Conservation (phyloP, 2,797 vertebrate genomes). For the Enteromius trimaculatus region DNA sequence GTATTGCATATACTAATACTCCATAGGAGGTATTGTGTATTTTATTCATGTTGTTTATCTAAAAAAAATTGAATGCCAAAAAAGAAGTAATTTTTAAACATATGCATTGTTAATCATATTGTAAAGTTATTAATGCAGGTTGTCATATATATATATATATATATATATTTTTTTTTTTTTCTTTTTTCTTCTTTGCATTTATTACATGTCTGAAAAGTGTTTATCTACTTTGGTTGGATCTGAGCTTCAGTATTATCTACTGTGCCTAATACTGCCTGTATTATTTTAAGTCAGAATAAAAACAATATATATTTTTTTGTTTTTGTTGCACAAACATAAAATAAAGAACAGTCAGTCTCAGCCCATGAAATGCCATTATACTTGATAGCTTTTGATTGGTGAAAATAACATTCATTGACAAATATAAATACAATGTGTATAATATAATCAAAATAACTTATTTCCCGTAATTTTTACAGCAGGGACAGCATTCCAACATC, state of each 20-base stretch:
- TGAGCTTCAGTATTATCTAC: not conserved
- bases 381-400: not conserved
- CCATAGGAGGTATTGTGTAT: not conserved
- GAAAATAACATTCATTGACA: not conserved
- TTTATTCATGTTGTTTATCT: not conserved
- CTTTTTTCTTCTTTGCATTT: not conserved
- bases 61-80: not conserved
- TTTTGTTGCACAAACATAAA: not conserved
- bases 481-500: constrained; percentile 30
- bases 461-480: not conserved
- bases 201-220: not conserved
- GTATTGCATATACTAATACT: not conserved
- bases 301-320: not conserved
- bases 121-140: not conserved
- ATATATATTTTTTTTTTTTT: not conserved
- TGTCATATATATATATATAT: not conserved
- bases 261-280: not conserved
- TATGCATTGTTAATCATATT: not conserved
- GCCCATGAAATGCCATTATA: not conserved
- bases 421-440: not conserved
- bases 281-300: not conserved
- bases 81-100: not conserved
- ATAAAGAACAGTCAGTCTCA: not conserved
- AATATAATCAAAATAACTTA: not conserved
- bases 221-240: not conserved